Evolutionary conservation across 2,888 invertebrate genomes (phyloP), one percentile per base, ranked within the genome.

Genomic region (Leptura quadrifasciata): DNA sequence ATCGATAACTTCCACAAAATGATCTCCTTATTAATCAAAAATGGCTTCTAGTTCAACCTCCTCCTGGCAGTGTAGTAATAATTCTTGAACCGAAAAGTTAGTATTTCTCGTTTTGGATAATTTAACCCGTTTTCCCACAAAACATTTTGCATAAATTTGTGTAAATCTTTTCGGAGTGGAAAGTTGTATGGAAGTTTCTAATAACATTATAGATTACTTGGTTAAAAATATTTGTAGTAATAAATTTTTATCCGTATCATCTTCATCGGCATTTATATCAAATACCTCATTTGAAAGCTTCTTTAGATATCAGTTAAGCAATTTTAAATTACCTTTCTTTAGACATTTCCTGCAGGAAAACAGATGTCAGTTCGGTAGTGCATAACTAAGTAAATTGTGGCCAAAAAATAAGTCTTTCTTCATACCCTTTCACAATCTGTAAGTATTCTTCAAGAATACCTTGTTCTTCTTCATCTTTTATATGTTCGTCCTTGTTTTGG

Each of bases 21-120:
- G 88, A 0, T 90, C 90, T 0, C 90, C 88, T 12, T 97, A 79
- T 88, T 96, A 96, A 8, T 93, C 93, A 85, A 95, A 95, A 83
- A 96, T 92, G 8, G 91, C 90, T 88, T 95, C 95, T 86, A 96
- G 94, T 91, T 94, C 92, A 80, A 93, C 92, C 84, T 94, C 95
- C 0, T 93, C 90, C 0, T 89, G 88, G 78, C 94, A 93, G 85
- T 93, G 90, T 80, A 93, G 93, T 0, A 96, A 89, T 0, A 97
- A 89, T 79, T 94, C 92, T 88, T 97, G 96, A 0, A 97, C 94
- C 0, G 95, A 92, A 88, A 94, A 97, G 89, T 96, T 96, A 0
- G 95, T 93, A 81, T 91, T 91, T 6, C 92, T 92, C 86, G 93
- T 91, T 0, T 91, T 86, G 0, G 94, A 91, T n/a, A 97, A 88